A percentile compares a stretch with the other conserved stretches of the same genome.
Conservation (phyloP, 1,140 invertebrate genomes). For the Orius insidiosus region DNA sequence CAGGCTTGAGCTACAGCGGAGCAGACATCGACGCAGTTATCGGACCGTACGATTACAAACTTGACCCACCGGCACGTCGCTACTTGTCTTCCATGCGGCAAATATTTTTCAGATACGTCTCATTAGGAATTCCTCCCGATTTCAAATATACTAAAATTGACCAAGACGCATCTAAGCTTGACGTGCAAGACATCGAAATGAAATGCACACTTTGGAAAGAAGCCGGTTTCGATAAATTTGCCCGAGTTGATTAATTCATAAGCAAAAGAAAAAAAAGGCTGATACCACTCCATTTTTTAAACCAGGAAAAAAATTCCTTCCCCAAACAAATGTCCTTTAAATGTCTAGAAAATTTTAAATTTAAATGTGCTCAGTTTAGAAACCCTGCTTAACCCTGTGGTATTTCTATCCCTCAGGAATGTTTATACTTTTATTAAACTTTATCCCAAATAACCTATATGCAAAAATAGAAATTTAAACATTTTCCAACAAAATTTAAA, state of each 20-base stretch:
- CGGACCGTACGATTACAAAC: slow-evolving; percentile 46
- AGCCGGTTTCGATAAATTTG: slow-evolving; percentile 6
- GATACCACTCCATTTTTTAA: too few relatives aligned
- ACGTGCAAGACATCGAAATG: not conserved
- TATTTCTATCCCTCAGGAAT: too few relatives aligned
- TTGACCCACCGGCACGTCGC: slow-evolving; percentile 46
- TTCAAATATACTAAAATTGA: not conserved
- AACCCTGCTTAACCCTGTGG: too few relatives aligned
- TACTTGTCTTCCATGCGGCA: slow-evolving; percentile 63
- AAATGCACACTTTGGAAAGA: slow-evolving; percentile 5
- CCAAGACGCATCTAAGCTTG: slow-evolving; percentile 1
- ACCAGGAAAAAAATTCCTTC: too few relatives aligned
- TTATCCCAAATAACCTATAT: too few relatives aligned
- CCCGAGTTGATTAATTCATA: slow-evolving; percentile 4
- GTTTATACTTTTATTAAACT: too few relatives aligned
- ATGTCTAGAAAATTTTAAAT: too few relatives aligned
- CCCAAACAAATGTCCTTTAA: too few relatives aligned
- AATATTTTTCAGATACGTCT: slow-evolving; percentile 45
- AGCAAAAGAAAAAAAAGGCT: too few relatives aligned
- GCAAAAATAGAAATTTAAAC: too few relatives aligned
- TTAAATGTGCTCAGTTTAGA: too few relatives aligned
- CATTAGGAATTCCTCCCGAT: slow-evolving; percentile 1
- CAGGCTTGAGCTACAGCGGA: slow-evolving; percentile 33
- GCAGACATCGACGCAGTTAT: slow-evolving; percentile 59
- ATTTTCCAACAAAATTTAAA: too few relatives aligned